phyloP scores from a whole-genome alignment of 2,888 invertebrate species.

The Scelioninae gen. 1 region DNA sequence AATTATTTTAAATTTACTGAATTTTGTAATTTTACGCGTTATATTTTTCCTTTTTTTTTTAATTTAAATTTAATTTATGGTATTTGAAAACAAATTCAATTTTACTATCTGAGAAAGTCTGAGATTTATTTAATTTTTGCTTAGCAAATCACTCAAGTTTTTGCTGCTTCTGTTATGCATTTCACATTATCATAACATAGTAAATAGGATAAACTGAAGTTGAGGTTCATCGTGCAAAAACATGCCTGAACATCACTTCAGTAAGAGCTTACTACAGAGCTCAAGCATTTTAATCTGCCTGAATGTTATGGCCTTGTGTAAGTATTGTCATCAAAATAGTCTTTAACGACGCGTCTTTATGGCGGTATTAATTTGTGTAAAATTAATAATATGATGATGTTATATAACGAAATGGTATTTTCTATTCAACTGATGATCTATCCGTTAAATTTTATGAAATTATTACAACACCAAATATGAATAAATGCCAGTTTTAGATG shows the following conservation, averaged over 20 bases:
- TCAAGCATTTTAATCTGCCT: constrained; percentile 19
- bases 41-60: too few relatives aligned
- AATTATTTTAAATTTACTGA: neutral
- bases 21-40: neutral
- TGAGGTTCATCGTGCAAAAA: constrained; percentile 20
- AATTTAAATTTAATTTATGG: too few relatives aligned
- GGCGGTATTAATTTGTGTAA: constrained; percentile 49
- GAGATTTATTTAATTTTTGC: constrained; percentile 1
- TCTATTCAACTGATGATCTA: constrained; percentile 16
- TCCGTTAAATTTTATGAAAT: constrained; percentile 34
- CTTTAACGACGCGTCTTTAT: constrained; percentile 48
- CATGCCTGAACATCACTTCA: constrained; percentile 4
- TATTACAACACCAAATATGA: neutral
- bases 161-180: neutral
- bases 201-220: constrained; percentile 10
- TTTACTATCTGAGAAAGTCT: neutral
- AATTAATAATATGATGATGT: constrained; percentile 46
- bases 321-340: constrained; percentile 46
- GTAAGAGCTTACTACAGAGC: constrained; percentile 26
- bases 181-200: constrained; percentile 7
- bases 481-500: neutral
- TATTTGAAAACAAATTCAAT: neutral
- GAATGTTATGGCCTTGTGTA: constrained; percentile 39
- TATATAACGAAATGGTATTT: constrained; percentile 35
- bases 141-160: constrained; percentile 8